phyloP scores from a whole-genome alignment of 2,113 vertebrate genomes.

The Cyprinodon tularosa region DNA sequence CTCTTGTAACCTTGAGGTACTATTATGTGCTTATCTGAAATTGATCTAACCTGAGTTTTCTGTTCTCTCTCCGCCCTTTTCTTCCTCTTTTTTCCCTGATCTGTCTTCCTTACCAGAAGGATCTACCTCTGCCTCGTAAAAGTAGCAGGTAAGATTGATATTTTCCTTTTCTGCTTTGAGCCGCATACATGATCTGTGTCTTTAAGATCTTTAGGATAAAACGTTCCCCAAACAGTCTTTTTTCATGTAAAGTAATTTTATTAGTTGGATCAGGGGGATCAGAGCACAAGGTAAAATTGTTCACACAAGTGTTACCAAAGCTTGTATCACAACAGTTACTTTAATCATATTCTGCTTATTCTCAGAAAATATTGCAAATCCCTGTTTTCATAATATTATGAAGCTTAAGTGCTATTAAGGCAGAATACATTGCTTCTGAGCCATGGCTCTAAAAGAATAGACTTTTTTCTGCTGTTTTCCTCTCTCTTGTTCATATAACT shows the following conservation, averaged over 20 bases:
- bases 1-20: not conserved
- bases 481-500: not conserved
- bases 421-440: not conserved
- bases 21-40: not conserved
- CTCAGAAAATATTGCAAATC: not conserved
- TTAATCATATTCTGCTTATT: not conserved
- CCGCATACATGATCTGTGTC: not conserved
- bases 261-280: not conserved
- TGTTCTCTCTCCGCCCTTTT: not conserved
- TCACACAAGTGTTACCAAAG: not conserved
- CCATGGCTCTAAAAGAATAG: no score
- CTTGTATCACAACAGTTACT: not conserved
- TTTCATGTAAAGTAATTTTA: not conserved
- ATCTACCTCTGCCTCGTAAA: conserved; percentile 76
- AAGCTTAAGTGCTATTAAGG: not conserved
- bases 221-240: not conserved
- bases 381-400: not conserved
- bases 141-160: conserved; percentile 68
- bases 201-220: not conserved
- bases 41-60: conserved; percentile 21
- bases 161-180: not conserved
- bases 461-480: not conserved
- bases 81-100: conserved; percentile 4
- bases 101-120: conserved; percentile 68
- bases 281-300: not conserved